Base-by-base conservation (phyloP, 2,888 invertebrate species). In the Cheilosia urbana region DNA sequence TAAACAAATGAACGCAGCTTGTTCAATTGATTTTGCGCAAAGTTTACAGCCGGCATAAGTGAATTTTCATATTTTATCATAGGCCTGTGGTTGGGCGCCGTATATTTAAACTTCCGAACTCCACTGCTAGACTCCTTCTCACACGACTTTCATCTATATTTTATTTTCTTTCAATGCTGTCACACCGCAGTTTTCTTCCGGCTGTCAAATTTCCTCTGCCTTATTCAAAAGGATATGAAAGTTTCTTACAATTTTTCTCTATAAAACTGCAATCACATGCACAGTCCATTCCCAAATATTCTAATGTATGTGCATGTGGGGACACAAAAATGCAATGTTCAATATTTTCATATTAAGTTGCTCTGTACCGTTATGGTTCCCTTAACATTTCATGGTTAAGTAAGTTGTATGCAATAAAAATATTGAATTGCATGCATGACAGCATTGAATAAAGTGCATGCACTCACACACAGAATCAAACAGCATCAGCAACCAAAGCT, bases 391-490 rank as follows among this genome's bases (percentile, higher is more conserved):
- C 55, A 80, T 72, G 85, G 85, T 85, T 85, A 85, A 85, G 45
- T 85, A 85, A 85, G 81, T 72, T 72, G 81, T 81, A 81, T 81
- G 77, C 85, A 81, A 72, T 76, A 71, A 81, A 85, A 85, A 85
- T 85, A 85, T 85, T 81, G 81, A 85, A 85, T 81, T 80, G 85
- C 85, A 87, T 82, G 87, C 87, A 87, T 82, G 82, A 73, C 77
- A 73, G 78, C 63, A 78, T 77, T 77, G 68, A 77, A 82, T 78
- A 87, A 87, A 87, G 82, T 87, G 82, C 87, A 78, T 71, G 81
- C 77, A 80, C 62, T 57, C 51, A 40, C 71, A 62, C 58, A 77
- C 40, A 40, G 13, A 62, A 37, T 19, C 34, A 65, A 6, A 34
- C 42, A 55, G 45, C 47, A n/a, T n/a, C 30, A 30, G 53, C 24